phyloP scores from a whole-genome alignment of 2,888 invertebrate species.

The Troilus luridus region DNA sequence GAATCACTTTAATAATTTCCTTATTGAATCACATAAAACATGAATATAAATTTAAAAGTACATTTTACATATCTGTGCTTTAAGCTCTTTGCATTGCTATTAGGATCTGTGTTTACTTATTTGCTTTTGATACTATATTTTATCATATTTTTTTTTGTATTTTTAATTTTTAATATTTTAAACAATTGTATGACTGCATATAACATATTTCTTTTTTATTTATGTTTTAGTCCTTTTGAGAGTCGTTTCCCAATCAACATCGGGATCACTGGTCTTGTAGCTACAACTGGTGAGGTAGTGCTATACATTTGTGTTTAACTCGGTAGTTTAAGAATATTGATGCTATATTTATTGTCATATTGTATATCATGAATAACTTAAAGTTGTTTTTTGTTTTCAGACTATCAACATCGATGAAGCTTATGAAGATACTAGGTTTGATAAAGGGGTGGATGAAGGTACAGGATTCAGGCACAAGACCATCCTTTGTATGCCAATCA shows the following conservation, averaged over 20 bases:
- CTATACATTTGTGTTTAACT: slow-evolving; percentile 44
- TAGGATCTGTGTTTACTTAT: background rate
- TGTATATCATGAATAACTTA: background rate
- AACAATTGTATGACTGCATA: too few species aligned
- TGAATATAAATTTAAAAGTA: background rate
- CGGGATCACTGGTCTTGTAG: slow-evolving; percentile 95
- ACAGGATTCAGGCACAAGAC: slow-evolving; percentile 88
- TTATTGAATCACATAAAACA: background rate
- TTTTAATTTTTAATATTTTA: background rate
- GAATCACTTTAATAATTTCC: background rate
- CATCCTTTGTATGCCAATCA: slow-evolving; percentile 96
- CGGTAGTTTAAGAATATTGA: slow-evolving; percentile 27
- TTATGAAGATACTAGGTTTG: slow-evolving; percentile 90
- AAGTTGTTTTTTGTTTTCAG: slow-evolving; percentile 71
- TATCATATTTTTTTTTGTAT: background rate
- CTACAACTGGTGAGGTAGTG: slow-evolving; percentile 93
- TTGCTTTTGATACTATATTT: background rate
- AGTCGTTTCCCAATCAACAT: slow-evolving; percentile 95
- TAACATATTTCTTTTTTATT: background rate
- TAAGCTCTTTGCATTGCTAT: slow-evolving; percentile 54
- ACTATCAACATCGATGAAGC: slow-evolving; percentile 93
- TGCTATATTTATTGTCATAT: background rate
- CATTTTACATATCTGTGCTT: slow-evolving; percentile 15
- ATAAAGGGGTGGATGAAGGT: slow-evolving; percentile 87
- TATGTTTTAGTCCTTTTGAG: slow-evolving; percentile 82